Evolutionary conservation across 1,140 invertebrate species (phyloP).

Genomic region (Drosophila leontia): DNA sequence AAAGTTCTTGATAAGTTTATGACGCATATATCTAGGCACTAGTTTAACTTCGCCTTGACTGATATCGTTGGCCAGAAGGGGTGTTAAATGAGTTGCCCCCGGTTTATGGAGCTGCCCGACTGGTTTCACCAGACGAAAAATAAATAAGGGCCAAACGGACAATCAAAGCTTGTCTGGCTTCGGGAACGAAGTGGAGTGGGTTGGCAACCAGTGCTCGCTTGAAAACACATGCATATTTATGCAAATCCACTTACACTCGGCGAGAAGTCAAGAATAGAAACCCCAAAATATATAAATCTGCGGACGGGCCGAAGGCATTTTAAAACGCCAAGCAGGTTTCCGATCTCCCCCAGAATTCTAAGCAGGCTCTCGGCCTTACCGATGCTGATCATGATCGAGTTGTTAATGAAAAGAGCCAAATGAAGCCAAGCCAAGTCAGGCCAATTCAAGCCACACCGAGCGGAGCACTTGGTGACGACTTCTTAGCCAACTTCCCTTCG

Average conservation of each 20-base stretch:
- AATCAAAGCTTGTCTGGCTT: not conserved
- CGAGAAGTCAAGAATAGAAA: slow-evolving; percentile 52
- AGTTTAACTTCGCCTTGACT: slow-evolving; percentile 36
- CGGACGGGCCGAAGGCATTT: slow-evolving; percentile 38
- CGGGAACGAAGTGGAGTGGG: slow-evolving; percentile 7
- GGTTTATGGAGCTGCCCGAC: slow-evolving; percentile 30
- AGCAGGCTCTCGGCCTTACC: slow-evolving; percentile 57
- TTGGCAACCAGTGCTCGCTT: slow-evolving; percentile 19
- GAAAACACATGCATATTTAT: slow-evolving; percentile 53
- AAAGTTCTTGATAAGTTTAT: slow-evolving; percentile 21
- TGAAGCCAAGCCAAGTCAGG: not conserved
- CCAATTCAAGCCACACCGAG: not conserved
- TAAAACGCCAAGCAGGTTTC: slow-evolving; percentile 74
- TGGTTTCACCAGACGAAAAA: slow-evolving; percentile 21
- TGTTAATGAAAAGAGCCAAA: slow-evolving; percentile 71
- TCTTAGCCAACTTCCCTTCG: slow-evolving; percentile 49
- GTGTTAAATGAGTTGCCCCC: slow-evolving; percentile 22
- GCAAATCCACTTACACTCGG: slow-evolving; percentile 51
- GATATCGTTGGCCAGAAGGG: slow-evolving; percentile 29
- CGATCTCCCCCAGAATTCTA: slow-evolving; percentile 64
- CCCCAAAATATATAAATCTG: slow-evolving; percentile 51
- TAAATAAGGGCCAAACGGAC: slow-evolving; percentile 26
- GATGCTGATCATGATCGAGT: slow-evolving; percentile 76
- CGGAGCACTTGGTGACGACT: slow-evolving; percentile 52
- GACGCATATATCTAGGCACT: slow-evolving; percentile 15